Evolutionary conservation across 2,888 invertebrate species (phyloP).

Genomic region (Hylaea fasciaria): DNA sequence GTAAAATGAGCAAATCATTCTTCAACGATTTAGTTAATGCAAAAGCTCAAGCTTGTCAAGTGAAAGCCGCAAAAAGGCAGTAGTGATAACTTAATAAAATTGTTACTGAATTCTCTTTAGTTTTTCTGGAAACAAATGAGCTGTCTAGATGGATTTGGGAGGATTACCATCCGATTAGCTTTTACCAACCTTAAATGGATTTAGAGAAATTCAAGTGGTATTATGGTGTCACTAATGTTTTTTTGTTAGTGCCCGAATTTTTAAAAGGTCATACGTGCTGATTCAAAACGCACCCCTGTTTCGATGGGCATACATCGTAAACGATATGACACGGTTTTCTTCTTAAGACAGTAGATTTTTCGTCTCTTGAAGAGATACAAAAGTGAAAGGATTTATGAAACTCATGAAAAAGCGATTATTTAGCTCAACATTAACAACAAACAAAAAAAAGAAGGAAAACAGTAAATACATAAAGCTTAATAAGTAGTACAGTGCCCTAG

Average conservation of each 20-base stretch:
- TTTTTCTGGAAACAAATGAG: constrained; percentile 10
- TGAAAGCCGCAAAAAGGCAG: constrained; percentile 28
- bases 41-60: constrained; percentile 11
- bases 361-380: too few species aligned
- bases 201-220: neutral
- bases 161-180: neutral
- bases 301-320: too few species aligned
- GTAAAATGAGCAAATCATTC: neutral
- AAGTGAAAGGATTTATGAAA: too few species aligned
- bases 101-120: constrained; percentile 5
- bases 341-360: too few species aligned
- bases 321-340: too few species aligned
- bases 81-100: constrained; percentile 9
- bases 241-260: neutral
- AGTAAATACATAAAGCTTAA: too few species aligned
- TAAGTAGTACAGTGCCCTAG: too few species aligned
- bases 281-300: too few species aligned
- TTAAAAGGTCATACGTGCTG: too few species aligned
- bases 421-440: too few species aligned
- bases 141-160: constrained; percentile 9
- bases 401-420: too few species aligned
- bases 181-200: neutral
- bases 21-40: constrained; percentile 12
- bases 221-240: neutral
- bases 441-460: too few species aligned